phyloP scores from a whole-genome alignment of 1,140 invertebrate genomes.

The Chelonus insularis region DNA sequence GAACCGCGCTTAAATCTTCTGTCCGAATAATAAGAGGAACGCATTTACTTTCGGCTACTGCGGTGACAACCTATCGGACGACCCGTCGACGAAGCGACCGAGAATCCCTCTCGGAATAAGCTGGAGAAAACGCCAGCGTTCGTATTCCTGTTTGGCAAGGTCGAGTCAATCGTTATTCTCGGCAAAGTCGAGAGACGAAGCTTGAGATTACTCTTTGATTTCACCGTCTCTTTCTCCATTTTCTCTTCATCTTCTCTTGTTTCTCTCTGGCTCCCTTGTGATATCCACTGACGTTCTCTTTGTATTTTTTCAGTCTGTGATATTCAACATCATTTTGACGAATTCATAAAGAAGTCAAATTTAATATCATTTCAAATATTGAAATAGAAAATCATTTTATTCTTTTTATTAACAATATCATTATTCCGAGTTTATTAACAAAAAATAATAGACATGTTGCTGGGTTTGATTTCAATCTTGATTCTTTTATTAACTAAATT shows the following conservation, averaged over 20 bases:
- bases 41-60: conserved; percentile 50
- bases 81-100: conserved; percentile 14
- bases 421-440: too few relatives aligned
- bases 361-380: background rate
- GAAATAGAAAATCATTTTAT: background rate
- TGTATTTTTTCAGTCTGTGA: background rate
- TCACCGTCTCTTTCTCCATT: conserved; percentile 35
- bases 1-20: conserved; percentile 49
- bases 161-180: conserved; percentile 49
- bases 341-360: background rate
- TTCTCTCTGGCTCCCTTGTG: background rate
- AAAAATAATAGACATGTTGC: too few relatives aligned
- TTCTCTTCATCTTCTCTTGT: conserved; percentile 20
- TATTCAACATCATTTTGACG: background rate
- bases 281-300: background rate
- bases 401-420: too few relatives aligned
- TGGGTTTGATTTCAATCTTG: too few relatives aligned
- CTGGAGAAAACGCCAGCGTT: conserved; percentile 9
- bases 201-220: conserved; percentile 40
- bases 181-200: conserved; percentile 27
- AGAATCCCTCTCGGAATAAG: background rate
- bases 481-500: too few relatives aligned
- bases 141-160: conserved; percentile 47
- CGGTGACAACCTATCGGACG: conserved; percentile 43
- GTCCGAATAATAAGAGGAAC: conserved; percentile 51